These are phyloP conservation scores for Chaetorhynchus papuensis DNA, from an alignment of 2,113 vertebrate species.

Conservation along the genomic window DNA sequence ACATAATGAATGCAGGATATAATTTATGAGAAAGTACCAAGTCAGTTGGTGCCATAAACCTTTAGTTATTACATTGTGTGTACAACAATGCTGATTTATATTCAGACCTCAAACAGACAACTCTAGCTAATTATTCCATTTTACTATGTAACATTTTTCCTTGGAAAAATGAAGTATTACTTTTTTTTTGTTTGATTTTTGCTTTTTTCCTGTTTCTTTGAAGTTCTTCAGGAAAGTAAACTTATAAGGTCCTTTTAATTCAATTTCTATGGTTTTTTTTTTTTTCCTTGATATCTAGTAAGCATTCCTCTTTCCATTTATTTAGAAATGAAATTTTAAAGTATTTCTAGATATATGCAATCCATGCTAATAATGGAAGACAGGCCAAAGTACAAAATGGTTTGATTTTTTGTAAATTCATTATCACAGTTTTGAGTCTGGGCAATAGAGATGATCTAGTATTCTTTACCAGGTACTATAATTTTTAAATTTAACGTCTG, in stretches of 20 bases:
- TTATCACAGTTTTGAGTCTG: neutral
- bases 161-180: neutral
- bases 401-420: neutral
- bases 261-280: neutral
- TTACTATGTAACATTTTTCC: neutral
- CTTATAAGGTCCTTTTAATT: neutral
- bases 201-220: neutral
- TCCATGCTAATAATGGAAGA: neutral
- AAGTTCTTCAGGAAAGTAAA: neutral
- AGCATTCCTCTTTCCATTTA: neutral
- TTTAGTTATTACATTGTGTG: neutral
- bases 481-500: neutral
- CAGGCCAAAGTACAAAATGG: neutral
- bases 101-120: neutral
- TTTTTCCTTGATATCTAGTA: neutral
- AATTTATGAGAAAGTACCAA: neutral
- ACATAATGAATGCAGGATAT: neutral
- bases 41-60: neutral
- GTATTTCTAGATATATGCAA: neutral
- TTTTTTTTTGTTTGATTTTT: neutral
- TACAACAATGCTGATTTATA: neutral
- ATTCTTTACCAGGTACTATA: neutral
- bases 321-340: neutral
- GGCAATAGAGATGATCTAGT: neutral
- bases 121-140: neutral